Conservation (phyloP, 2,113 vertebrate genomes). For the Maccullochella peelii region DNA sequence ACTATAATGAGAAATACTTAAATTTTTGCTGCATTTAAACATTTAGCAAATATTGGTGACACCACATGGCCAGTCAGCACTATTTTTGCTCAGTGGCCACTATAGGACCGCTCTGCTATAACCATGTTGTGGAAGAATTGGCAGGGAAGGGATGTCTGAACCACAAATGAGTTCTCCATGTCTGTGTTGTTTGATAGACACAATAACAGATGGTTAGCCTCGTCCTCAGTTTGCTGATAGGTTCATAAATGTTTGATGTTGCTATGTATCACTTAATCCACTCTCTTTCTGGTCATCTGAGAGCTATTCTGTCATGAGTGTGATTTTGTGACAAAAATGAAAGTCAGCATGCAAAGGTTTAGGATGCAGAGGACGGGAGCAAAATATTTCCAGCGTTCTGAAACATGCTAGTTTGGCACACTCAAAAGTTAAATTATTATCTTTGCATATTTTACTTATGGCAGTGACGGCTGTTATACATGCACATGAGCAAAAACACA, state of each 20-base stretch:
- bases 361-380: background rate
- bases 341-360: background rate
- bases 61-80: too few species aligned
- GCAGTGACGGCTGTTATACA: background rate
- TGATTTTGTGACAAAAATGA: background rate
- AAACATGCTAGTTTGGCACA: background rate
- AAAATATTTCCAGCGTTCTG: background rate
- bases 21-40: background rate
- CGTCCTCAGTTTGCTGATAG: background rate
- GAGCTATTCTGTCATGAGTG: background rate
- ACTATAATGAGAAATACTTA: background rate
- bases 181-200: background rate
- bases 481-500: background rate
- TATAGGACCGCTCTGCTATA: background rate
- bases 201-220: background rate
- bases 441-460: background rate
- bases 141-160: background rate
- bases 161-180: background rate
- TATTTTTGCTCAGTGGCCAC: background rate
- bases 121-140: background rate
- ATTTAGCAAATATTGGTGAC: background rate
- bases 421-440: background rate
- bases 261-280: background rate
- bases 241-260: too few species aligned
- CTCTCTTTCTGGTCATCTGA: background rate